A percentile compares a stretch with the other conserved stretches of the same genome.
Evolutionary conservation across 2,113 vertebrate species (phyloP).

Genomic region (Xerus inauris): DNA sequence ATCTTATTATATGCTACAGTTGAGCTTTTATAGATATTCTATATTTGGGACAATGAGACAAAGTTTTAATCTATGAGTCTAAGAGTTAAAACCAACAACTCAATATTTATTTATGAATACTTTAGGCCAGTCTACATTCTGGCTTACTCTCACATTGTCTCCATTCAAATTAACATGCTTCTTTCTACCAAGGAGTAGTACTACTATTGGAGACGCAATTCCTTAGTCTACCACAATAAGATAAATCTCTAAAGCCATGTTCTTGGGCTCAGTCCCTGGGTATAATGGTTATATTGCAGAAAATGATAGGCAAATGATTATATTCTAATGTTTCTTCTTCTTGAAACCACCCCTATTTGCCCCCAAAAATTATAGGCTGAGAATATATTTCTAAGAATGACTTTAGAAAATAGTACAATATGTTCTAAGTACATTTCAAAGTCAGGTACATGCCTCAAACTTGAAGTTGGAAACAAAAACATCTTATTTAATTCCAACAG

Average conservation of each 20-base stretch:
- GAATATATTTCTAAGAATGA: background rate
- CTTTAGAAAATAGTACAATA: background rate
- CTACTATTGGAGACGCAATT: background rate
- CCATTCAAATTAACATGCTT: background rate
- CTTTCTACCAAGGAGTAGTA: rapidly evolving
- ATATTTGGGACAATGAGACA: too few species aligned
- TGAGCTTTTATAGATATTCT: too few species aligned
- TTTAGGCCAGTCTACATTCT: background rate
- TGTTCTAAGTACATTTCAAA: background rate
- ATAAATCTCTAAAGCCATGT: background rate
- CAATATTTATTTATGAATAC: background rate
- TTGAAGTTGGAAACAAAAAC: background rate
- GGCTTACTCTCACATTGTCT: background rate
- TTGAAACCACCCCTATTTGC: background rate
- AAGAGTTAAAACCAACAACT: background rate
- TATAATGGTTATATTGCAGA: background rate
- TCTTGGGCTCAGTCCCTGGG: background rate
- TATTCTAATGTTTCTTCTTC: background rate
- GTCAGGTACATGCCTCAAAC: background rate
- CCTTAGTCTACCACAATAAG: background rate
- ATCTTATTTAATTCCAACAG: background rate
- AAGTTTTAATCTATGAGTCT: background rate
- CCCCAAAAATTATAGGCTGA: background rate
- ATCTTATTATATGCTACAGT: too few species aligned
- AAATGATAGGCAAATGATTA: background rate